Conservation (phyloP, 2,888 invertebrate species). For the Pheosia gnoma region DNA sequence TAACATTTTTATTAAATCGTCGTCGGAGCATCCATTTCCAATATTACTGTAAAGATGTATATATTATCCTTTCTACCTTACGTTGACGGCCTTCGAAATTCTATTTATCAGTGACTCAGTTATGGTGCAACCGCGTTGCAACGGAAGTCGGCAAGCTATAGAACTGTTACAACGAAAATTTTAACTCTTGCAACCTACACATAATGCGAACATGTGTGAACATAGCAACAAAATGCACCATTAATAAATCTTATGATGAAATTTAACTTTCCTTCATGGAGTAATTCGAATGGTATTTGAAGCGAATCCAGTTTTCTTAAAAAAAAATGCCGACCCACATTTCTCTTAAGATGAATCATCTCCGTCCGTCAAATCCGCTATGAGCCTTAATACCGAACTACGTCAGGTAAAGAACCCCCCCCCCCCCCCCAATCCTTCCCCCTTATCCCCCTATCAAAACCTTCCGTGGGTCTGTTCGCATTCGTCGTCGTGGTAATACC, state of each 20-base stretch:
- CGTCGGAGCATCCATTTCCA: not conserved
- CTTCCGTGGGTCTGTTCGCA: not conserved
- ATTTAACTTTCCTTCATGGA: not conserved
- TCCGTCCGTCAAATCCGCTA: not conserved
- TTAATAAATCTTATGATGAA: too few species aligned
- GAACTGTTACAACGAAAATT: constrained; percentile 23
- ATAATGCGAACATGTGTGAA: not conserved
- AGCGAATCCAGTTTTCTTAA: not conserved
- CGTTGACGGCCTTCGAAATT: not conserved
- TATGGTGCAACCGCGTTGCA: constrained; percentile 22
- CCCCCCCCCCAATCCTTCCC: too few species aligned
- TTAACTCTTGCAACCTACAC: constrained; percentile 29
- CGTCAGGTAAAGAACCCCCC: not conserved
- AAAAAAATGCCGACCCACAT: not conserved
- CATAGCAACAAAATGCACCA: too few species aligned
- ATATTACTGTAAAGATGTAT: not conserved
- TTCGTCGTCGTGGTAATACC: constrained; percentile 17
- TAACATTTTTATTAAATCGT: not conserved
- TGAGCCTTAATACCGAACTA: not conserved
- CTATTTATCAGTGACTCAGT: constrained; percentile 34
- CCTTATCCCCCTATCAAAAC: not conserved
- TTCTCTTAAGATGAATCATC: not conserved
- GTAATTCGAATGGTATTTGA: not conserved
- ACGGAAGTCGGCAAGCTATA: constrained; percentile 18
- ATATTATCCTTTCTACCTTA: not conserved